These are phyloP conservation scores for Alligator sinensis DNA, from an alignment of 2,113 vertebrate species.

Conservation along the genomic window DNA sequence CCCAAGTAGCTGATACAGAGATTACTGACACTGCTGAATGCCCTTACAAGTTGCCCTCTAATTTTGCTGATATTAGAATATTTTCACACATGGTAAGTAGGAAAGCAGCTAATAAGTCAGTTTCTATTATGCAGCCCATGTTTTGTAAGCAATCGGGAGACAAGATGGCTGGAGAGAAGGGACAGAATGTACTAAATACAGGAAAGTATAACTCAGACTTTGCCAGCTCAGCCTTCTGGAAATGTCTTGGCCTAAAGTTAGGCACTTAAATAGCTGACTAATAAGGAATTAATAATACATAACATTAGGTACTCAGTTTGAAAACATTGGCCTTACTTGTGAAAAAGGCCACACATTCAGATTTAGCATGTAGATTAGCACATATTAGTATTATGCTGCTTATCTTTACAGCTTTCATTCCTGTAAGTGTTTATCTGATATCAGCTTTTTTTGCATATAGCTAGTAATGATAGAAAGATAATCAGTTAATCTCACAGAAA, in stretches of 20 bases:
- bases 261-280: background rate
- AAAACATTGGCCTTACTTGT: background rate
- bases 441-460: background rate
- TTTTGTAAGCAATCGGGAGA: background rate
- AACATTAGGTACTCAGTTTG: background rate
- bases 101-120: background rate
- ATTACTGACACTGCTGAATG: background rate
- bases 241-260: background rate
- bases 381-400: background rate
- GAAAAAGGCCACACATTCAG: background rate
- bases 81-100: rapidly evolving
- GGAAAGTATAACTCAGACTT: background rate
- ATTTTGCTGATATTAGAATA: background rate
- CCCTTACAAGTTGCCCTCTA: background rate
- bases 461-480: background rate
- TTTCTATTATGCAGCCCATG: background rate
- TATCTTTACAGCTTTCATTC: background rate
- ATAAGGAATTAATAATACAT: background rate
- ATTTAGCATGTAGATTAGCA: background rate
- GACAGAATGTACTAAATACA: background rate
- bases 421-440: background rate
- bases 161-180: background rate
- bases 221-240: background rate
- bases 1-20: background rate
- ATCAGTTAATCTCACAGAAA: background rate